Base-by-base conservation (phyloP, 2,888 invertebrate genomes). In the Lochmaea crataegi region DNA sequence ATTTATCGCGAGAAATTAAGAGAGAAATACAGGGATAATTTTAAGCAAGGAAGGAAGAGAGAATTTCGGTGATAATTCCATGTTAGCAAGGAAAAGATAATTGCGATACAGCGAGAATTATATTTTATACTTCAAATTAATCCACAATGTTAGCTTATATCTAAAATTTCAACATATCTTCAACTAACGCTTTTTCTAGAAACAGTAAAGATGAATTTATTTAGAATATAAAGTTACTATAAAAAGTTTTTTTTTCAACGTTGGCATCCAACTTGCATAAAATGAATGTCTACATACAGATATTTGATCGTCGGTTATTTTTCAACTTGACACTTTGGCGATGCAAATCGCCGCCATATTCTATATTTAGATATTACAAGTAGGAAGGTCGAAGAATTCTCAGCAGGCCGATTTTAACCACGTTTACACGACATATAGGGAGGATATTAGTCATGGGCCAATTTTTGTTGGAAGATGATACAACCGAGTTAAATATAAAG, bases 291-390 rank as follows among this genome's bases (percentile, higher is more conserved):
- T 66, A 60, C 32, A 26, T 60, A 51, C 12, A 68, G 61, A 68
- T 66, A 68, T 61, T 68, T 60, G 68, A 68, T 68, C 58, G 60
- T 61, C 58, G 60, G 68, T 68, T 68, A 68, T 68, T 60, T 68
- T 60, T 68, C 68, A 68, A 60, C 60, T 68, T 68, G 68, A 68
- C 68, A 68, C 68, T 68, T 68, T 26, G 42, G 42, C 67, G 67
- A 68, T 68, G 68, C 67, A 64, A 67, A 72, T 67, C 72, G 57
- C 42, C 58, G 58, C 58, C 58, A 58, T 63, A 72, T 66, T 67
- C 72, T 72, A 72, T 72, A 72, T 72, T 68, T 72, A 72, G 72
- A 72, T 63, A 57, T 72, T 72, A 63, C 67, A 68, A 58, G 64
- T 53, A 68, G 63, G 67, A 72, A 72, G 72, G 72, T 68, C 68